Evolutionary conservation across 2,797 vertebrate species (phyloP), one percentile per base, ranked within the genome.

Genomic region (Gadopsis marmoratus): DNA sequence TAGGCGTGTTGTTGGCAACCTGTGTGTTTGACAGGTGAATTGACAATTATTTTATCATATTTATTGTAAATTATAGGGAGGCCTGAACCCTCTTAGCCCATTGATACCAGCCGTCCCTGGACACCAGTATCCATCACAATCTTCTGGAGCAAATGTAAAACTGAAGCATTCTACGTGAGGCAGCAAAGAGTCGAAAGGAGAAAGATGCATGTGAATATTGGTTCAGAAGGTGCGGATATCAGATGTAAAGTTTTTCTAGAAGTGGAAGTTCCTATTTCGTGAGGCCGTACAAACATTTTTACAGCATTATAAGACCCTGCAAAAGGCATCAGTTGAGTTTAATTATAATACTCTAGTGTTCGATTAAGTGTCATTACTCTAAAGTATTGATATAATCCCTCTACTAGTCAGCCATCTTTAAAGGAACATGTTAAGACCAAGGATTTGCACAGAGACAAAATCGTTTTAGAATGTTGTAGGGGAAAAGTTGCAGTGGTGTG

Each of bases 71-170:
- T 26, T 26, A 26, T 26, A 26, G 26, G 26, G 26, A 26, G 26
- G 26, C 1, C 26, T 26, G 26, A 26, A 2, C 26, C 26, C 26
- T 26, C 26, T 26, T 26, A 26, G 26, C 26, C 26, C 26, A 26
- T 26, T 26, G 26, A 26, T 26, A 26, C 26, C 26, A 26, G 26
- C 26, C 26, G 26, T 26, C 26, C 26, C 26, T 26, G 26, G 26
- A 26, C 26, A 26, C 26, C 1, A 16, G 4, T 41, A 19, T 53
- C 21, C 50, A 45, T 43, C 13, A 2, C 29, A 13, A 9, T 29
- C 39, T 37, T 47, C 13, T 74, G 43, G 16, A 48, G 23, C 7
- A 41, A 53, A 43, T 71, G 58, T 71, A 16, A 43, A n/a, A 60
- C 48, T 13, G 3, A 23, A 11, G 3, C 23, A 56, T 16, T 16